Conservation (phyloP, 1,140 invertebrate species). For the Bombus turneri region DNA sequence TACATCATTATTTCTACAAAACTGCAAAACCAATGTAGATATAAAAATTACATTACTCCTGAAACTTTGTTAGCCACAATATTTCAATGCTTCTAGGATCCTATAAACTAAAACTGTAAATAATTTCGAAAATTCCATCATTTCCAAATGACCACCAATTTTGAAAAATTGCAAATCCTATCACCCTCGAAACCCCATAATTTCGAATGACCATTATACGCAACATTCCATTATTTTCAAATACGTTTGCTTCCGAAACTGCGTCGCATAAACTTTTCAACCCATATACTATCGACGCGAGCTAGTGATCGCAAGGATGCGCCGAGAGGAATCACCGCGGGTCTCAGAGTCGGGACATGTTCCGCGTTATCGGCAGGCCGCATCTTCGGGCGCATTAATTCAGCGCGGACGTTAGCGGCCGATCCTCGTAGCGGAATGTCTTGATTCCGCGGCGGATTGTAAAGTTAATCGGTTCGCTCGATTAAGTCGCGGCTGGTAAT, state of each 20-base stretch:
- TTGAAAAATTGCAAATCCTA: not conserved
- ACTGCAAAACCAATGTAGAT: too few species aligned
- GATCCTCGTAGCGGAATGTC: constrained; percentile 48
- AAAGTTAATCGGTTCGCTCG: constrained; percentile 62
- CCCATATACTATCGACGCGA: not conserved
- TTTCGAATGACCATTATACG: not conserved
- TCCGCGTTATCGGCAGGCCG: constrained; percentile 41
- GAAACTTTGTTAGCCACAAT: not conserved
- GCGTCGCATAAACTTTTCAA: not conserved
- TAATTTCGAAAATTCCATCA: not conserved
- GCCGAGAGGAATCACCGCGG: constrained; percentile 42
- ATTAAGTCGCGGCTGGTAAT: constrained; percentile 60
- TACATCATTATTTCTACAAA: too few species aligned
- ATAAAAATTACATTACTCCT: not conserved
- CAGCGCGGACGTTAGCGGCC: constrained; percentile 25
- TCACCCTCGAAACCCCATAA: not conserved
- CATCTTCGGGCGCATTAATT: constrained; percentile 63
- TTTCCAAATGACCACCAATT: not conserved
- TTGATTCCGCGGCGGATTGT: constrained; percentile 57
- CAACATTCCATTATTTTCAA: not conserved
- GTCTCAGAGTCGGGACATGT: constrained; percentile 45
- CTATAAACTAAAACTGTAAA: not conserved
- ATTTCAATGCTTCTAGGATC: not conserved
- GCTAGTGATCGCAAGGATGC: not conserved
- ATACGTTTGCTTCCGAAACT: not conserved